Conservation (phyloP, 64 coral and sea anemone species). For the Actinia tenebrosa region DNA sequence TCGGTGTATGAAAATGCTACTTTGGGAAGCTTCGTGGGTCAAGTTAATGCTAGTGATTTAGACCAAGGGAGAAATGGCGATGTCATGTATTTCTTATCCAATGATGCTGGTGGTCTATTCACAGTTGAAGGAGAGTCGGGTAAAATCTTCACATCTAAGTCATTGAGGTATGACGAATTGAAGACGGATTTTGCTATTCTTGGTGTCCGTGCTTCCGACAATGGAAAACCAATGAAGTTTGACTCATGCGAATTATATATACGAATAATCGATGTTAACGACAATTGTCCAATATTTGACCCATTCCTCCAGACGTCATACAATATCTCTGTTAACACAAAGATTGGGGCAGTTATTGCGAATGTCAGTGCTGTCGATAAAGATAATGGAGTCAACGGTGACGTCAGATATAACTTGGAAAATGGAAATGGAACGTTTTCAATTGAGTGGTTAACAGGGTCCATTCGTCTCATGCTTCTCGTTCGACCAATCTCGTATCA, state of each 20-base stretch:
- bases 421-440: constrained; percentile 23
- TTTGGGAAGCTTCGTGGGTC: constrained; percentile 25
- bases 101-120: background rate
- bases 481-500: constrained; percentile 13
- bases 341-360: constrained; percentile 24
- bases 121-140: constrained; percentile 47
- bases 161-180: constrained; percentile 43
- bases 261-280: constrained; percentile 41
- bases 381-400: constrained; percentile 58
- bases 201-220: constrained; percentile 47
- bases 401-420: constrained; percentile 29
- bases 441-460: constrained; percentile 10
- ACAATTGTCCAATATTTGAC: constrained; percentile 63
- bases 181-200: constrained; percentile 13
- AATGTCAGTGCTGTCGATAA: constrained; percentile 38
- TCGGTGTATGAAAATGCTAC: constrained; percentile 51
- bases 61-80: constrained; percentile 63
- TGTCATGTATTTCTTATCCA: constrained; percentile 35
- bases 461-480: background rate
- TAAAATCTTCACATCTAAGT: constrained; percentile 31
- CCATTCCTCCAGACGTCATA: background rate
- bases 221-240: constrained; percentile 50
- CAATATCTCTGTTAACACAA: constrained; percentile 28
- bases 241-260: constrained; percentile 6
- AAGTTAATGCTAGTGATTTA: constrained; percentile 61